phyloP scores from a whole-genome alignment of 1,140 invertebrate genomes.

The Liolophura sinensis region DNA sequence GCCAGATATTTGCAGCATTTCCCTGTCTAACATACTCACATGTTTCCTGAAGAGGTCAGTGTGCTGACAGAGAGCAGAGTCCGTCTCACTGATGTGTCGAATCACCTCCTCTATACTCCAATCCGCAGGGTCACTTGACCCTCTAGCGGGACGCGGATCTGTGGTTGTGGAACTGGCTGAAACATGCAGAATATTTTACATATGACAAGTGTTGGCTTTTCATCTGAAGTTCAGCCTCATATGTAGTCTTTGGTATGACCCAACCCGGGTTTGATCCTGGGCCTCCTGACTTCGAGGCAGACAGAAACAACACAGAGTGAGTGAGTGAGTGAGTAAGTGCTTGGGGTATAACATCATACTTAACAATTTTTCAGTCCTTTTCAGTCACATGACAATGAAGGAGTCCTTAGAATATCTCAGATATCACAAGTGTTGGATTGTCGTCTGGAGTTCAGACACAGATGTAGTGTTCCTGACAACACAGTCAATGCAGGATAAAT shows the following conservation, averaged over 20 bases:
- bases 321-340: too few species aligned
- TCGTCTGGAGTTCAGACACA: too few species aligned
- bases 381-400: too few species aligned
- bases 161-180: constrained; percentile 55
- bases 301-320: too few species aligned
- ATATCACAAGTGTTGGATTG: too few species aligned
- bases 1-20: not conserved
- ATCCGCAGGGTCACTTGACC: constrained; percentile 71
- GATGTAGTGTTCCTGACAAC: too few species aligned
- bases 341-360: not conserved
- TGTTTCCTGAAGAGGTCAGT: constrained; percentile 93
- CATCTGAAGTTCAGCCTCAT: not conserved
- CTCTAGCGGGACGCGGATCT: constrained; percentile 35
- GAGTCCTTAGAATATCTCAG: too few species aligned
- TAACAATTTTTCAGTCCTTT: not conserved
- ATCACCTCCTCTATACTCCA: constrained; percentile 96
- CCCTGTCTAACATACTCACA: constrained; percentile 66
- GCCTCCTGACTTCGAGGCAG: too few species aligned
- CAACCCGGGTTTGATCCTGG: too few species aligned
- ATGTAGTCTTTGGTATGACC: not conserved
- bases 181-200: too few species aligned
- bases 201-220: not conserved
- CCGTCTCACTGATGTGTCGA: constrained; percentile 80
- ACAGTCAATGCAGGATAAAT: too few species aligned
- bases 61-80: constrained; percentile 78